Base-by-base conservation (phyloP, 2,113 vertebrate species). In the Mugil cephalus region DNA sequence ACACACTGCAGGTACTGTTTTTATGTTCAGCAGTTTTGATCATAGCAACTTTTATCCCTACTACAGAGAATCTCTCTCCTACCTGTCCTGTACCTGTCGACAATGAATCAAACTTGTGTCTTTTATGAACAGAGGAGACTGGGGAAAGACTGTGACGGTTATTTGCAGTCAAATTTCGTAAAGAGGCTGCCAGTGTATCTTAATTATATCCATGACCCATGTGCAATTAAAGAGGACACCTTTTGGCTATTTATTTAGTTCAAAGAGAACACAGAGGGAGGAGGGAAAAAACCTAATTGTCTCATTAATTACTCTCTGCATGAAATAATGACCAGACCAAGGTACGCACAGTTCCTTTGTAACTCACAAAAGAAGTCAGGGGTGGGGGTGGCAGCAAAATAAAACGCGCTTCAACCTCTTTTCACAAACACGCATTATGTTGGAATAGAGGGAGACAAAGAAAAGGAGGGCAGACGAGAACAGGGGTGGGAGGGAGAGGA, bases 271-370 rank as follows among this genome's bases (percentile, higher is more conserved):
- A 78, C 65, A 83, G 52, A 77, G 52, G 61, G 69, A 77, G 53
- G 30, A 17, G 4, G 30, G 12, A 17, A 39, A 40, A 8, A 60
- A 79, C 13, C 63, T 83, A 87, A 87, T 88, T 89, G 82, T 88
- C 73, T 90, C 83, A 82, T 91, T 91, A 87, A 91, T 91, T 88
- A 88, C 76, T 82, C 73, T 58, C 71, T 1, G 46, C 74, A 72
- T 85, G 82, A 82, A 89, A 81, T 86, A 86, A 85, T 68, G 84
- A 80, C 73, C 67, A 69, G 73, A 69, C 77, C 48, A 48, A 82
- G 54, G 81, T 85, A 60, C 72, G 70, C 64, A 63, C 74, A 35
- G 67, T 43, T 83, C 82, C 84, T 88, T 85, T 89, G 83, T 84
- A 64, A 63, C 48, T 70, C 34, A 75, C 63, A 84, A 87, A 85